phyloP scores from a whole-genome alignment of 1,140 invertebrate species.

The Mamestra configurata region DNA sequence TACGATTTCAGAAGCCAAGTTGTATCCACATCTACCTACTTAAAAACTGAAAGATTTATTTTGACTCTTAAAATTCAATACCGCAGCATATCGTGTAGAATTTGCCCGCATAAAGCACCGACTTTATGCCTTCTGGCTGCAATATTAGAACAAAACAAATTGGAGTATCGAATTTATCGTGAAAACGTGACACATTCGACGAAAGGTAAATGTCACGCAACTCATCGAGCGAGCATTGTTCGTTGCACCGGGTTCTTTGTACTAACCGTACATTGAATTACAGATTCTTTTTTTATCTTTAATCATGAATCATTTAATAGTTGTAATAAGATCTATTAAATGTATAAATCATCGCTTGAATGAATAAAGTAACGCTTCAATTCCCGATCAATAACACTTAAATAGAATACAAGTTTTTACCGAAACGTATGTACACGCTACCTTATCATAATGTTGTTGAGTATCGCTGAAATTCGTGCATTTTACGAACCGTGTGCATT shows the following conservation, averaged over 20 bases:
- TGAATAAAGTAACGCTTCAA: no score
- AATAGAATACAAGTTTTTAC: no score
- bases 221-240: conserved; percentile 6
- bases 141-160: conserved; percentile 46
- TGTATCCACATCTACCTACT: not conserved
- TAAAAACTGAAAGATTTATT: conserved; percentile 3
- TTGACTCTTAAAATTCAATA: not conserved
- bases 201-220: conserved; percentile 45
- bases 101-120: conserved; percentile 23
- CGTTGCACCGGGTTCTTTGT: conserved; percentile 3
- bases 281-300: no score
- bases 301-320: not conserved
- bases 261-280: not conserved
- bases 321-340: not conserved
- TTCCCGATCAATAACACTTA: no score
- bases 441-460: no score
- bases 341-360: not conserved
- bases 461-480: no score
- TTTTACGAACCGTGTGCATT: not conserved
- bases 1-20: not conserved
- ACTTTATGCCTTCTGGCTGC: conserved; percentile 8
- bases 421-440: no score
- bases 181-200: conserved; percentile 44
- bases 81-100: conserved; percentile 14
- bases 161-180: conserved; percentile 43